Percentiles rank a stretch among this genome's conserved stretches.
Evolutionary conservation across 2,888 invertebrate genomes (phyloP).

Genomic region (Philaethria dido): DNA sequence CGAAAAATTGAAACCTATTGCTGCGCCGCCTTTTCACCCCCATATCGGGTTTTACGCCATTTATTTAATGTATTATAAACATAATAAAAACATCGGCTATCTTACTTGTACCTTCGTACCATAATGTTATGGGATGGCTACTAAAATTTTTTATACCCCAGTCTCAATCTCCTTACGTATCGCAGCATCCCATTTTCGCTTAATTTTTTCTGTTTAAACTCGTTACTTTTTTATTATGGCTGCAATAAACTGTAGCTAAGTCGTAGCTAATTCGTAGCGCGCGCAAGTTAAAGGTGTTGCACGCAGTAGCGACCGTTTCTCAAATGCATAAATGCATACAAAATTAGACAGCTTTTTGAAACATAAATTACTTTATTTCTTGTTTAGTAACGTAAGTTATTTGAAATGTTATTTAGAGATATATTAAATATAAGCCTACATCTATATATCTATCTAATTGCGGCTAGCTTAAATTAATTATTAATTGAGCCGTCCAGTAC

Average conservation of each 20-base stretch:
- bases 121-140: slow-evolving; percentile 1
- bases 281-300: neutral
- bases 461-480: too few relatives aligned
- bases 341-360: neutral
- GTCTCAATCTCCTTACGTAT: neutral
- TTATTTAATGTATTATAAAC: neutral
- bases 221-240: neutral
- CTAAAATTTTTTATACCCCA: slow-evolving; percentile 1
- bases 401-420: too few relatives aligned
- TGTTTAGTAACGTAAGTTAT: neutral
- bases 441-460: too few relatives aligned
- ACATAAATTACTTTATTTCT: neutral
- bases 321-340: neutral
- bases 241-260: slow-evolving; percentile 5
- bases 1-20: slow-evolving; percentile 25
- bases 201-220: neutral
- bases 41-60: neutral
- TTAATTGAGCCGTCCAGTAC: too few relatives aligned
- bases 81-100: neutral
- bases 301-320: neutral
- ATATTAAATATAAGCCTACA: too few relatives aligned
- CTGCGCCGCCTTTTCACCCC: neutral
- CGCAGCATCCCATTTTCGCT: neutral
- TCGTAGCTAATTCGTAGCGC: slow-evolving; percentile 1
- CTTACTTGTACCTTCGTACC: neutral